These are phyloP conservation scores for Puma concolor DNA, from an alignment of 2,113 vertebrate genomes.

Conservation along the genomic window DNA sequence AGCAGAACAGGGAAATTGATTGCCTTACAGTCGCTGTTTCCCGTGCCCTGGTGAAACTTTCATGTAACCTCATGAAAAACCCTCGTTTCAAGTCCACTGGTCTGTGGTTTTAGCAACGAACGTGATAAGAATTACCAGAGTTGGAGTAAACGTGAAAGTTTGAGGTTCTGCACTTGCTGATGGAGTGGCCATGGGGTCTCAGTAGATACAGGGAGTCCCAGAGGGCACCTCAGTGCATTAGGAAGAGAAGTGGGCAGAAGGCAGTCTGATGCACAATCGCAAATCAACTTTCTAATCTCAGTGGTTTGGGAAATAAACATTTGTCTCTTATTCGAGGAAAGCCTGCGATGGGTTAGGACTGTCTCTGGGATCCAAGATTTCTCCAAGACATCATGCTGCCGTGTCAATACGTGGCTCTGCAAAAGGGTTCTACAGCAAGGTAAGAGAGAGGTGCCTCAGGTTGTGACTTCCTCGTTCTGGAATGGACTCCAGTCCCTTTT, in stretches of 20 bases:
- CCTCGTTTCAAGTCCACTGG: neutral
- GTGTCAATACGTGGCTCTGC: neutral
- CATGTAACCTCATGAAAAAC: neutral
- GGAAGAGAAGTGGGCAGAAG: neutral
- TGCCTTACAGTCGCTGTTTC: neutral
- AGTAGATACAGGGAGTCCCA: neutral
- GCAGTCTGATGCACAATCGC: neutral
- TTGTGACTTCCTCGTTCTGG: neutral
- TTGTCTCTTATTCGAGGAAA: neutral
- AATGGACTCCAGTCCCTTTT: neutral
- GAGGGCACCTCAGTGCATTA: too few species aligned
- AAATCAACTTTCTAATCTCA: neutral
- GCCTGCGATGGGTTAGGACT: neutral
- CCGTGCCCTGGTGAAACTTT: neutral
- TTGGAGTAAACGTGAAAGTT: neutral
- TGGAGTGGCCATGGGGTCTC: neutral
- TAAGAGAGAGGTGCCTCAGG: neutral
- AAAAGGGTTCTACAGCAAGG: neutral
- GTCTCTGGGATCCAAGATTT: neutral
- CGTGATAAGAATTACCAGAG: neutral
- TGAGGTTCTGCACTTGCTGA: neutral
- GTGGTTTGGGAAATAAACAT: neutral
- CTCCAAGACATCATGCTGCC: accelerated
- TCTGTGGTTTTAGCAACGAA: neutral
- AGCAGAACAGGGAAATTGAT: neutral